Evolutionary conservation across 2,113 vertebrate species (phyloP).

Genomic region (Epinephelus cyanopodus): DNA sequence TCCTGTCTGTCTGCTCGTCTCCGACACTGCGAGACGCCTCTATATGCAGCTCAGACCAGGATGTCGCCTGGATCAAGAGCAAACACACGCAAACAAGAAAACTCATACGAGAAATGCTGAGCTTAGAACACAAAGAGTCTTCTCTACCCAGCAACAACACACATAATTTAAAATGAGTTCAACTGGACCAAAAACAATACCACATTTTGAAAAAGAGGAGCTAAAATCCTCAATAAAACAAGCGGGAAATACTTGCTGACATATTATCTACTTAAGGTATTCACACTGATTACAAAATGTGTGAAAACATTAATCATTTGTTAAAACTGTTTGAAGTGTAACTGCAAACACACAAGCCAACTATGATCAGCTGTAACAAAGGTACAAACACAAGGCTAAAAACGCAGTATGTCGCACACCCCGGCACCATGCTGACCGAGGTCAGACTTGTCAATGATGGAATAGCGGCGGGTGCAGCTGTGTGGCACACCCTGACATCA

Average conservation of each 20-base stretch:
- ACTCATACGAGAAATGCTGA: neutral
- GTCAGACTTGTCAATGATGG: constrained; percentile 33
- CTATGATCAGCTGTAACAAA: neutral
- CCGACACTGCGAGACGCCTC: neutral
- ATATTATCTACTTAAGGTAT: neutral
- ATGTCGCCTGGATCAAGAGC: neutral
- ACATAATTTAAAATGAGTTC: neutral
- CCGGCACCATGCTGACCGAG: constrained; percentile 10
- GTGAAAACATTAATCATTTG: neutral
- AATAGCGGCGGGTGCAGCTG: constrained; percentile 48
- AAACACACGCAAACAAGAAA: neutral
- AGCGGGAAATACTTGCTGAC: neutral
- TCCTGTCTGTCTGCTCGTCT: constrained; percentile 33
- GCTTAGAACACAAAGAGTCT: neutral
- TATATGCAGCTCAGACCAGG: constrained; percentile 44
- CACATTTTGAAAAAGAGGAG: neutral
- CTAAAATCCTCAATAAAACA: neutral
- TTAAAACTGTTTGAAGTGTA: neutral
- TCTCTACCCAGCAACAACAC: neutral
- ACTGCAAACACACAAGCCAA: neutral
- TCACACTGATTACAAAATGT: neutral
- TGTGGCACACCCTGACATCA: constrained; percentile 26
- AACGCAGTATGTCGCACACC: neutral
- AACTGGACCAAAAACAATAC: neutral
- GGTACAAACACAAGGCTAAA: neutral